Evolutionary conservation across 2,113 vertebrate species (phyloP).

Genomic region (Harpagus bidentatus): DNA sequence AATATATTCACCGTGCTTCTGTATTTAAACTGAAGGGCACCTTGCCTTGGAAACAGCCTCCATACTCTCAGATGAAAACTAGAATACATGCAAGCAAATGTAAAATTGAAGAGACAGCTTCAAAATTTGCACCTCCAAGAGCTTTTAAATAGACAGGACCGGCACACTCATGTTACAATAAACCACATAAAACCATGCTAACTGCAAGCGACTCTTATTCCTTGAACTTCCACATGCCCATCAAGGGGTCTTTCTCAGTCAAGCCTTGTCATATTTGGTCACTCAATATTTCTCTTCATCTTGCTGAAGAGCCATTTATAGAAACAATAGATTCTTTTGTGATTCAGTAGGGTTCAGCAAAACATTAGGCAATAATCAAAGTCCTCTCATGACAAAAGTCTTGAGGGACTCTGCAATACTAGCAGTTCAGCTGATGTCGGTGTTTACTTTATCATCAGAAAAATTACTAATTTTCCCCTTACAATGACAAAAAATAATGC

Average conservation of each 20-base stretch:
- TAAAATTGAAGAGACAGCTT: not conserved
- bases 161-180: not conserved
- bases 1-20: not conserved
- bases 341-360: not conserved
- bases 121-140: not conserved
- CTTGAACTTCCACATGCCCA: not conserved
- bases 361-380: not conserved
- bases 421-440: not conserved
- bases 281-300: not conserved
- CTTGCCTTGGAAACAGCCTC: conserved; percentile 20
- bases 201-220: not conserved
- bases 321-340: not conserved
- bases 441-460: not conserved
- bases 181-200: not conserved
- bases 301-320: not conserved
- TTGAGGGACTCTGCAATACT: not conserved
- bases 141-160: not conserved
- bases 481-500: not conserved
- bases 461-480: not conserved
- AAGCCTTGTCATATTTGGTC: not conserved
- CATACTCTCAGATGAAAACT: not conserved
- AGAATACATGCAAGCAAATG: not conserved
- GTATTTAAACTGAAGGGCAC: conserved; percentile 43
- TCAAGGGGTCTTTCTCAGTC: not conserved
- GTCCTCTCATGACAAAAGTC: not conserved